Base-by-base conservation (phyloP, 2,888 invertebrate species). In the Phyllotreta cruciferae region DNA sequence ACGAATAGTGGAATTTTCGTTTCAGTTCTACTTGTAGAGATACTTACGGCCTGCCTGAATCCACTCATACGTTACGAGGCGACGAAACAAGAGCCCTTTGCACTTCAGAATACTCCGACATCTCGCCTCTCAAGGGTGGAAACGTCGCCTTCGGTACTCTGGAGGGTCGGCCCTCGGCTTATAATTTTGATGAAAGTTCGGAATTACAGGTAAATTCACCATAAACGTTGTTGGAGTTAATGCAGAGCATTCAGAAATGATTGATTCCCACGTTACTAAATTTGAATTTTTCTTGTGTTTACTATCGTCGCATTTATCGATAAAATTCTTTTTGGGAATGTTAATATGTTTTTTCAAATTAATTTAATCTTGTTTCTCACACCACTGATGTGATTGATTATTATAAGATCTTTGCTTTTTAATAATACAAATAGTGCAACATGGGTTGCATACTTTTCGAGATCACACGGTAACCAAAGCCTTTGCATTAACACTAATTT, bases 31-130 rank as follows among this genome's bases (percentile, higher is more conserved):
- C 94, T 0, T 99, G 99, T 78, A 89, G 93, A 39, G 92, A 93
- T 66, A 97, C 94, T 0, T 99, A 97, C 79, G 89, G 90, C 0
- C 82, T 96, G 42, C 90, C 91, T 0, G 95, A 96, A 70, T 67
- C 69, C 41, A 85, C 87, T 47, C 86, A 89, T 24, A 85, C 86
- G 6, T 86, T 88, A 0, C 84, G 89, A 4, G 90, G 90, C 0
- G 90, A 90, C 14, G 98, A 98, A 80, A 94, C 95, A 0, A 86
- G 92, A 64, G 96, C 98, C 0, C 86, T 98, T 9, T 99, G 99
- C 79, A 96, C 94, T n/a, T 93, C 95, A 66, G 98, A 98, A 78
- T 98, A 94, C 82, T 97, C 97, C 2, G 98, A 98, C 77, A 97
- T 99, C 71, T 96, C 97, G 0, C 98, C 98, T 0, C 83, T 98